phyloP scores from a whole-genome alignment of 2,113 vertebrate genomes.

The Danionella cerebrum region DNA sequence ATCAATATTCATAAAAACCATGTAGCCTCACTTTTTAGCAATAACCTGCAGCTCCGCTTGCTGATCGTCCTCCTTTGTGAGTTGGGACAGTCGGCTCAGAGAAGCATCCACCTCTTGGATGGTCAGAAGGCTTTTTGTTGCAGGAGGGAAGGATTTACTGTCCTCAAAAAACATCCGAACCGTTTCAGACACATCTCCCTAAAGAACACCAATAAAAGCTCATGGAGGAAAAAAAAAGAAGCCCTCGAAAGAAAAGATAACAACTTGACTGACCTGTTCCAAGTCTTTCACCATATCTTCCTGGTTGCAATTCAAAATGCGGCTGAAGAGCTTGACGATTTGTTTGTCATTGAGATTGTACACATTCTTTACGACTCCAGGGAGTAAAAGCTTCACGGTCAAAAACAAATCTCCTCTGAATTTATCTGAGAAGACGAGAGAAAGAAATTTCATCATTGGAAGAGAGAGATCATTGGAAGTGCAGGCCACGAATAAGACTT shows the following conservation, averaged over 20 bases:
- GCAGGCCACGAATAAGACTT: no score
- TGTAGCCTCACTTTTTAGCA: conserved; percentile 68
- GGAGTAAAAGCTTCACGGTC: conserved; percentile 90
- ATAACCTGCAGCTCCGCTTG: conserved; percentile 81
- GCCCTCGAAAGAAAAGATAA: no score
- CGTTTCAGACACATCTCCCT: conserved; percentile 96
- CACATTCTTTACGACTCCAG: conserved; percentile 90
- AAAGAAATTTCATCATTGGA: background rate
- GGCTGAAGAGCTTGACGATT: conserved; percentile 95
- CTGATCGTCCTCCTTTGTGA: conserved; percentile 97
- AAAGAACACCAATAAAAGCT: conserved; percentile 9
- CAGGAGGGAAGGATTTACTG: conserved; percentile 80
- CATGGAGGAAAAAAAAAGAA: background rate
- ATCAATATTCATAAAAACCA: no score
- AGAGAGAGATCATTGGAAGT: no score
- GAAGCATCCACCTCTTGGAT: conserved; percentile 90
- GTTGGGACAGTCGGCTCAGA: conserved; percentile 75
- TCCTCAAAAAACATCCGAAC: conserved; percentile 91
- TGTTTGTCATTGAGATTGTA: conserved; percentile 99
- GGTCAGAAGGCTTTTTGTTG: conserved; percentile 86
- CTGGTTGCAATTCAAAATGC: conserved; percentile 83
- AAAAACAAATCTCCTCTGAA: conserved; percentile 89
- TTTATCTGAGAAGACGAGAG: conserved; percentile 68
- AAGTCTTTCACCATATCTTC: conserved; percentile 92
- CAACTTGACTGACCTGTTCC: conserved; percentile 77